A percentile compares a stretch with the other conserved stretches of the same genome.
Conservation (phyloP, 1,140 invertebrate species). For the Sesamia nonagrioides region DNA sequence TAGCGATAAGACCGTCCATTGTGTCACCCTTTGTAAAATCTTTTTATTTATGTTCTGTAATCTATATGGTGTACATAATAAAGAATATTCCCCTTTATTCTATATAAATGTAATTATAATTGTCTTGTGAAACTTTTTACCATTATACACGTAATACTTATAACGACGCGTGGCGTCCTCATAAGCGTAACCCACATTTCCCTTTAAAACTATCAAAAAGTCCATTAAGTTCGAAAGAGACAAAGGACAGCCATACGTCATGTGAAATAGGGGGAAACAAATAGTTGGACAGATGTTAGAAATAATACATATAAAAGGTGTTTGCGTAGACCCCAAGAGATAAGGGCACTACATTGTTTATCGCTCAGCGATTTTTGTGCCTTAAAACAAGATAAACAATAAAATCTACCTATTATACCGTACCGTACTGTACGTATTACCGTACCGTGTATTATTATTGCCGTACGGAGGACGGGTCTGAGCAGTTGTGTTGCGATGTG, state of each 20-base stretch:
- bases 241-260: slow-evolving; percentile 28
- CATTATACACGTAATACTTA: neutral
- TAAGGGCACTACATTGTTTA: neutral
- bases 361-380: neutral
- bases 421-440: too few relatives aligned
- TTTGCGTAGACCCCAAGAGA: slow-evolving; percentile 12
- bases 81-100: too few relatives aligned
- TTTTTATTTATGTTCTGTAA: too few relatives aligned
- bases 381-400: neutral
- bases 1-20: too few relatives aligned
- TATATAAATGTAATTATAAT: too few relatives aligned
- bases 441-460: too few relatives aligned
- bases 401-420: neutral
- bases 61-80: too few relatives aligned
- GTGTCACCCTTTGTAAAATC: too few relatives aligned
- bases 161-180: neutral
- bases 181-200: neutral
- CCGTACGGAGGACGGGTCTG: too few relatives aligned
- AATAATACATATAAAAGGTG: slow-evolving; percentile 59
- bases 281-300: slow-evolving; percentile 48
- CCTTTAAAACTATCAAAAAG: slow-evolving; percentile 22
- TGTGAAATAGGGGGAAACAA: slow-evolving; percentile 51
- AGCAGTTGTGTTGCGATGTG: too few relatives aligned
- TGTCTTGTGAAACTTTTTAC: neutral
- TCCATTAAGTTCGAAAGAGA: neutral